Evolutionary conservation across 2,888 invertebrate genomes (phyloP), one percentile per base, ranked within the genome.

Genomic region (Chrysodeixis includens): DNA sequence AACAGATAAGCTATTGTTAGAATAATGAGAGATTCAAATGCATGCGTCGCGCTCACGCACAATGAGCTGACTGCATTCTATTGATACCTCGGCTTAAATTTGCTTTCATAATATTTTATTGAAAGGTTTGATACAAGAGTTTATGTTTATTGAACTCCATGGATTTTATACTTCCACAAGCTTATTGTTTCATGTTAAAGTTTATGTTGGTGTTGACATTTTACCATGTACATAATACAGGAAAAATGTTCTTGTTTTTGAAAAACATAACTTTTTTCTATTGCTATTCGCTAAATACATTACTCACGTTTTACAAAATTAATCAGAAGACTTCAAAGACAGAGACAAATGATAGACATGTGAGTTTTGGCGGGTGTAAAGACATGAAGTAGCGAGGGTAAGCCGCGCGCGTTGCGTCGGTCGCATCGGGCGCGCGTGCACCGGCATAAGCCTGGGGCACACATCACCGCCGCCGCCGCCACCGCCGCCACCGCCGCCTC

Each of bases 371-470:
- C 44, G 66, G 54, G 59, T 58, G 60, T 22, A 55, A 69, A 61
- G 57, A 63, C 58, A 62, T 44, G 66, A 57, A 49, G 52, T n/a
- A 26, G 51, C 14, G 35, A n/a, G n/a, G n/a, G 49, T 26, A 4
- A 12, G 46, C 4, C 35, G 16, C 51, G 65, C 49, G 57, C 10
- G 30, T 22, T 63, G 63, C 54, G 63, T 67, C 51, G 49, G 74
- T 58, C 54, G 66, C 44, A 46, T 46, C 49, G 61, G 53, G 26
- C 73, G 82, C 76, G 86, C 92, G 90, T 93, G 92, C 88, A 84
- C 56, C 63, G 74, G 92, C 91, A 93, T 93, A 91, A 91, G 84
- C 83, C 66, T 56, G 35, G 62, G 61, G 63, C 71, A 72, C 76
- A 78, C 82, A 81, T 71, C 71, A 66, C 66, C 71, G 62, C 63